Percentiles rank a stretch among this genome's conserved stretches.
phyloP scores from a whole-genome alignment of 2,797 vertebrate species.

The Megalops cyprinoides region DNA sequence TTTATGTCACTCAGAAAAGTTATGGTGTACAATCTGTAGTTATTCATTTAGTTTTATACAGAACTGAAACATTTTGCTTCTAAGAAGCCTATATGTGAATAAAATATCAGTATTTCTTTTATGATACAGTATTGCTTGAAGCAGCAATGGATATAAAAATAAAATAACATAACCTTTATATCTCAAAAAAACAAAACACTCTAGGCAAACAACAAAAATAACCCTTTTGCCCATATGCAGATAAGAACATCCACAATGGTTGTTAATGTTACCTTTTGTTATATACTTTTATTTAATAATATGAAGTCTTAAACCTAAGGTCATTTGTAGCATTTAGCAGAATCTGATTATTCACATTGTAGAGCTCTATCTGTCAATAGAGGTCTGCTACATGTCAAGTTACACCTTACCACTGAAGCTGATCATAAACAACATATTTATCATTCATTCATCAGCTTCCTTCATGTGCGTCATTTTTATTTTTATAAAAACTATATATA shows the following conservation, averaged over 20 bases:
- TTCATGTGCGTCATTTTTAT: conserved; percentile 65
- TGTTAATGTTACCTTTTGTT: conserved; percentile 50
- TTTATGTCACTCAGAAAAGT: conserved; percentile 50
- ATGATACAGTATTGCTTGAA: conserved; percentile 73
- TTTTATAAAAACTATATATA: conserved; percentile 66
- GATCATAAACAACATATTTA: conserved; percentile 61
- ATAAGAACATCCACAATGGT: conserved; percentile 59
- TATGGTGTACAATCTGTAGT: conserved; percentile 53
- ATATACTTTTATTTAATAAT: conserved; percentile 43
- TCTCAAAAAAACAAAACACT: conserved; percentile 69
- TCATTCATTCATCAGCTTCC: conserved; percentile 60
- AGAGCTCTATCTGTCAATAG: conserved; percentile 56
- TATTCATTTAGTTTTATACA: conserved; percentile 53
- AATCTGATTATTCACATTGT: conserved; percentile 65
- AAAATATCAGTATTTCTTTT: conserved; percentile 54
- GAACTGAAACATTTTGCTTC: conserved; percentile 51
- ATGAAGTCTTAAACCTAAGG: conserved; percentile 58
- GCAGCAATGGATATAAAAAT: conserved; percentile 86
- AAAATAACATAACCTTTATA: conserved; percentile 74
- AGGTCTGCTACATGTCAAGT: conserved; percentile 60
- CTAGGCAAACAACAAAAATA: conserved; percentile 58
- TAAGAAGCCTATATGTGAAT: conserved; percentile 42
- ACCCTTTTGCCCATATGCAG: conserved; percentile 50
- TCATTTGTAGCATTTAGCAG: conserved; percentile 61
- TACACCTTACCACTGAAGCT: conserved; percentile 58